Percentiles rank a stretch among this genome's conserved stretches.
Conservation (phyloP, 1,140 invertebrate genomes). For the Doryteuthis pealeii region DNA sequence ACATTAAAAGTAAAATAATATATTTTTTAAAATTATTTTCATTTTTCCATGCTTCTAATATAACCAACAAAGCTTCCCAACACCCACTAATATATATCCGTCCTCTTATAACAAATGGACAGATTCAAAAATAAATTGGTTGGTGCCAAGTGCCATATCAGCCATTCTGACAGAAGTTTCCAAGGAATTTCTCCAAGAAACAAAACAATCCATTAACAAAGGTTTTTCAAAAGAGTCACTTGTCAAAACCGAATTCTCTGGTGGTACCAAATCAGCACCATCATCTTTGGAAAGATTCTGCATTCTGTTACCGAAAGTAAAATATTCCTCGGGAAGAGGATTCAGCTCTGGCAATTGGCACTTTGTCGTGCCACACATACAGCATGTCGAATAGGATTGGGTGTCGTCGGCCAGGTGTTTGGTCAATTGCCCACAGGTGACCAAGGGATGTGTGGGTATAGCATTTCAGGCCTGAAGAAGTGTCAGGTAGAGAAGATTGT, state of each 20-base stretch:
- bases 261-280: too few species aligned
- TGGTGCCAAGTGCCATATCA: background rate
- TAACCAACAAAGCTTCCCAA: too few species aligned
- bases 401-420: background rate
- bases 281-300: too few species aligned
- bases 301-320: background rate
- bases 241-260: too few species aligned
- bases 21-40: too few species aligned
- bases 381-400: background rate
- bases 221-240: background rate
- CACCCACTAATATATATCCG: too few species aligned
- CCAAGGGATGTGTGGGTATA: background rate
- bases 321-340: background rate
- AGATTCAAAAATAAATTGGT: background rate
- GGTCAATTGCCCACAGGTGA: background rate
- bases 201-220: background rate
- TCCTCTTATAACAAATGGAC: too few species aligned
- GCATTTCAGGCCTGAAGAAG: background rate
- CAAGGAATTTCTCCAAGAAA: background rate
- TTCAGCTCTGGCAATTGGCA: background rate
- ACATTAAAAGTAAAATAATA: too few species aligned
- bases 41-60: too few species aligned
- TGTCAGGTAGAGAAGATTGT: background rate
- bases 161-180: background rate
- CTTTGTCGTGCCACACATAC: background rate